phyloP scores from a whole-genome alignment of 2,888 invertebrate genomes.

The Taphrorychus bicolor region DNA sequence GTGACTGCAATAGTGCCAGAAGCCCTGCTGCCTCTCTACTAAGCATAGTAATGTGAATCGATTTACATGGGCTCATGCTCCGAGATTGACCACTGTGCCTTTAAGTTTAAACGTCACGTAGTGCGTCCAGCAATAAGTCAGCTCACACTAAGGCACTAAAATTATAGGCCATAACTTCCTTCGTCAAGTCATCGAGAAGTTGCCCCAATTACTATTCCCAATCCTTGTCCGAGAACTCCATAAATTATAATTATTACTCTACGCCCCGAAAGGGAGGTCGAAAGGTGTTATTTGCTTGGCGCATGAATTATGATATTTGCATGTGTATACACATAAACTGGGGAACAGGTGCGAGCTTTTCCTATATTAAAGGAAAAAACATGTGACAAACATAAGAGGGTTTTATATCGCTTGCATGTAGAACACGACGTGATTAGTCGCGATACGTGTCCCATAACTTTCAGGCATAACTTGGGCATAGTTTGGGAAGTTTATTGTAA shows the following conservation, averaged over 20 bases:
- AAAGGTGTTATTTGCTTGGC: background rate
- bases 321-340: background rate
- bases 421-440: background rate
- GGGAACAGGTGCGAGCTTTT: background rate
- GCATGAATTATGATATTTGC: background rate
- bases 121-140: too few relatives aligned
- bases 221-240: background rate
- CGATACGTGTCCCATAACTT: background rate
- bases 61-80: too few relatives aligned
- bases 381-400: background rate
- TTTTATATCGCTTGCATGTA: background rate
- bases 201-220: background rate
- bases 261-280: background rate
- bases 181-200: background rate
- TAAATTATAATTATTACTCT: background rate
- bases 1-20: too few relatives aligned
- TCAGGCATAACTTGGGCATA: background rate
- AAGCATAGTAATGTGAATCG: too few relatives aligned
- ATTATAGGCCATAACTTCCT: too few relatives aligned
- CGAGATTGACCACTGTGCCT: too few relatives aligned
- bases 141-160: too few relatives aligned
- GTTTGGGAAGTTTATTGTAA: background rate
- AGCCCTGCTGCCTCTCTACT: too few relatives aligned
- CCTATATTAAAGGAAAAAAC: background rate
- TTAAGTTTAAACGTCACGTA: too few relatives aligned